A percentile compares a stretch with the other conserved stretches of the same genome.
Conservation (phyloP, 2,797 vertebrate species). For the Gambelia wislizenii region DNA sequence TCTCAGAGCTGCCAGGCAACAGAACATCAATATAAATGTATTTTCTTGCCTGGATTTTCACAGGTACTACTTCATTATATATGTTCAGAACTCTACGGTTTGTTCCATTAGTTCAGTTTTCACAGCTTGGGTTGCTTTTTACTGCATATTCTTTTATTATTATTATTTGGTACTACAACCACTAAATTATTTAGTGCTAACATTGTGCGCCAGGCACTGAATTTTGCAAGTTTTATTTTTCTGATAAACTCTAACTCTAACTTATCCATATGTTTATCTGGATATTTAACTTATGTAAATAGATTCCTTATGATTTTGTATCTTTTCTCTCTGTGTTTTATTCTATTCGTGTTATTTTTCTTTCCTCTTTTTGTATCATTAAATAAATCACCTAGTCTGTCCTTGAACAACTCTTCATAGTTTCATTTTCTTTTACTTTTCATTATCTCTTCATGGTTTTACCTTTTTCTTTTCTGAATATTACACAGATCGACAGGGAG, state of each 20-base stretch:
- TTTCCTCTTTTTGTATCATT: too few species aligned
- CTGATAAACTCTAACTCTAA: neutral
- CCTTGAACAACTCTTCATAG: too few species aligned
- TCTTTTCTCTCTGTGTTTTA: too few species aligned
- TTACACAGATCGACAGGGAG: too few species aligned
- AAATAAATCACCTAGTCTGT: too few species aligned
- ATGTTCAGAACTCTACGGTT: neutral
- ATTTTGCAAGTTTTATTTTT: neutral
- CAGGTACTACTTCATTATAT: neutral
- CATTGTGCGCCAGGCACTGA: neutral
- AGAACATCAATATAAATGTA: neutral
- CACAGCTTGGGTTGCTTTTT: neutral
- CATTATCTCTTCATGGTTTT: too few species aligned
- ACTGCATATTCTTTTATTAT: neutral
- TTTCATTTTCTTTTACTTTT: too few species aligned
- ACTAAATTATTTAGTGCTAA: constrained; percentile 6
- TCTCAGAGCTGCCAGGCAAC: neutral
- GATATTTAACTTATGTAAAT: too few species aligned
- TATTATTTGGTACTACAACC: neutral
- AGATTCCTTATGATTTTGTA: too few species aligned
- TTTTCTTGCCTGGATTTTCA: neutral
- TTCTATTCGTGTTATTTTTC: too few species aligned
- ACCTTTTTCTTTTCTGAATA: too few species aligned
- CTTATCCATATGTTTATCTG: neutral
- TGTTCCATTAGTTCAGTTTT: neutral